Conservation (phyloP, 2,888 invertebrate genomes). For the Petrolisthes manimaculis region DNA sequence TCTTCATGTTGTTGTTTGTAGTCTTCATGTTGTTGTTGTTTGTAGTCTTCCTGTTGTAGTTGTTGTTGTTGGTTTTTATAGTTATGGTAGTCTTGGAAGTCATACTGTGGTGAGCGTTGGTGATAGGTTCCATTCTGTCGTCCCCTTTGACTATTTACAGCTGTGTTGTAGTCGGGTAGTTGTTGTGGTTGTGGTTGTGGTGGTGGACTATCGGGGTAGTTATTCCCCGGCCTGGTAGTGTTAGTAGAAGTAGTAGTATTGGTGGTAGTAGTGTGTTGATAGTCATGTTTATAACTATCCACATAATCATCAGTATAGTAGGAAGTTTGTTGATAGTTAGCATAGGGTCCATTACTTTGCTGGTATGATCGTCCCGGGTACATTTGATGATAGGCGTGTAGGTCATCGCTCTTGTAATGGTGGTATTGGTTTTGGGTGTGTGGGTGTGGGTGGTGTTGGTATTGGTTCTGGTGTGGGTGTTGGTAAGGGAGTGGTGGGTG, state of each 20-base stretch:
- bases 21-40: slow-evolving; percentile 31
- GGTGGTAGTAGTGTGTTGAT: no score
- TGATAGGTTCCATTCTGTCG: slow-evolving; percentile 32
- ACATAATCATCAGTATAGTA: slow-evolving; percentile 37
- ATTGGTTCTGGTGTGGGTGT: slow-evolving; percentile 47
- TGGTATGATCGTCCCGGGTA: slow-evolving; percentile 21
- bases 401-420: slow-evolving; percentile 56
- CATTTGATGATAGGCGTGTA: slow-evolving; percentile 33
- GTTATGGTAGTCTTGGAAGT: slow-evolving; percentile 60
- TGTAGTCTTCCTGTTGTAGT: no score
- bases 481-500: slow-evolving; percentile 28
- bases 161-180: slow-evolving; percentile 48
- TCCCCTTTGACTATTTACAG: slow-evolving; percentile 41
- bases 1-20: slow-evolving; percentile 17
- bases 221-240: slow-evolving; percentile 15
- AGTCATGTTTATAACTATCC: slow-evolving; percentile 35
- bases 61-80: slow-evolving; percentile 50
- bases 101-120: slow-evolving; percentile 34
- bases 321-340: slow-evolving; percentile 27
- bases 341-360: slow-evolving; percentile 48
- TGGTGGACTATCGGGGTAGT: slow-evolving; percentile 27
- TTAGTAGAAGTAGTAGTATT: no score
- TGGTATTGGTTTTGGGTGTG: slow-evolving; percentile 56
- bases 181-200: not conserved
- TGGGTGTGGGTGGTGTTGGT: slow-evolving; percentile 53